A percentile compares a stretch with the other conserved stretches of the same genome.
These are phyloP conservation scores for Lepidocolaptes lacrymiger DNA, from an alignment of 2,797 vertebrate genomes.

Conservation along the genomic window DNA sequence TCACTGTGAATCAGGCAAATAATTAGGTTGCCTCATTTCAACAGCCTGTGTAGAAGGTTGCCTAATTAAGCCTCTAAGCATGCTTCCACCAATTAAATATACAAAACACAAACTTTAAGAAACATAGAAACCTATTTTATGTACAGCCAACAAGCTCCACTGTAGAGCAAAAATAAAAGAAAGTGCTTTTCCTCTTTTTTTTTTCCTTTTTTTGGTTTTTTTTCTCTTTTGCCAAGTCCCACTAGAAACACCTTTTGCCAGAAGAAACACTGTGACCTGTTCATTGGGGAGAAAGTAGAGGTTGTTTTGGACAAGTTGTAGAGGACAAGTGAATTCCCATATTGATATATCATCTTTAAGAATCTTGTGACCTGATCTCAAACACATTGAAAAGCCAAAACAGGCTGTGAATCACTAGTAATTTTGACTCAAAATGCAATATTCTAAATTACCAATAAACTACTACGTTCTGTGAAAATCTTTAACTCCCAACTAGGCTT, in stretches of 20 bases:
- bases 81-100: background rate
- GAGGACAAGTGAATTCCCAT: background rate
- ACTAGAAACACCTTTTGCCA: background rate
- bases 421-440: background rate
- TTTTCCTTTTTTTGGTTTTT: background rate
- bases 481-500: background rate
- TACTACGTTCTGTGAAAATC: background rate
- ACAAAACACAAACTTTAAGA: background rate
- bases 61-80: background rate
- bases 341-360: background rate
- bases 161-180: background rate
- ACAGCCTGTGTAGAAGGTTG: background rate
- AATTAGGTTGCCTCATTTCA: background rate
- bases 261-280: background rate
- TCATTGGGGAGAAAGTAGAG: background rate
- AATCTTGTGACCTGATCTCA: background rate
- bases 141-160: background rate
- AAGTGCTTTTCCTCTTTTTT: background rate
- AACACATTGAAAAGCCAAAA: background rate
- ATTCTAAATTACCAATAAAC: background rate
- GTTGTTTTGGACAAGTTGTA: background rate
- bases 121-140: background rate
- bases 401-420: background rate
- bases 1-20: background rate
- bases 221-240: background rate